phyloP scores from a whole-genome alignment of 2,113 vertebrate genomes.

The Galbula dea region DNA sequence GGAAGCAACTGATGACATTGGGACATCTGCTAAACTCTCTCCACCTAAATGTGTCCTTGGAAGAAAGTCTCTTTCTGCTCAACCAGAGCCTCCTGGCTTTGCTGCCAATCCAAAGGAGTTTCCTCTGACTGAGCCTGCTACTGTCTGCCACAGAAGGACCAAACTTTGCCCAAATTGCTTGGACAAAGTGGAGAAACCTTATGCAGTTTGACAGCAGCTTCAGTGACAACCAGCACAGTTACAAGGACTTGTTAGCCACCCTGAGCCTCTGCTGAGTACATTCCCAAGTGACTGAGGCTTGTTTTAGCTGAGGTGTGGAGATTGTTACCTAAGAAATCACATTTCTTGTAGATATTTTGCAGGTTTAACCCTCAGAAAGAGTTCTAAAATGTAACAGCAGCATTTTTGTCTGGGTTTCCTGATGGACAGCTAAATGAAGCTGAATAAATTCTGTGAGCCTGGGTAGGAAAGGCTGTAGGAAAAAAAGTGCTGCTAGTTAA shows the following conservation, averaged over 20 bases:
- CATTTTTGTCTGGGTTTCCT: neutral
- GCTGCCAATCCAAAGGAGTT: neutral
- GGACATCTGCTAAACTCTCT: neutral
- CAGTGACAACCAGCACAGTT: neutral
- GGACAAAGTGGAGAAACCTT: neutral
- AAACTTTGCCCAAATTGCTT: neutral
- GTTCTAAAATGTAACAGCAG: neutral
- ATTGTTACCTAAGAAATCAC: neutral
- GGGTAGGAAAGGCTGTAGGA: neutral
- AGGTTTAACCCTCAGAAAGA: neutral
- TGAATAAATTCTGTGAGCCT: neutral
- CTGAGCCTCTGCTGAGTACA: neutral
- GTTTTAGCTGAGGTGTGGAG: neutral
- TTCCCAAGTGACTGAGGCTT: neutral
- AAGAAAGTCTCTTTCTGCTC: neutral
- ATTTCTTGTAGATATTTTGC: neutral
- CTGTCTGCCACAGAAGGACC: neutral
- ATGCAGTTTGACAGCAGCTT: neutral
- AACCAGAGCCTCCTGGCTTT: neutral
- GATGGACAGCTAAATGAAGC: neutral
- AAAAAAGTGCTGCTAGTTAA: neutral
- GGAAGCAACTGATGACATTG: neutral
- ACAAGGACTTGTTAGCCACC: neutral
- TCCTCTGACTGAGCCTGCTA: neutral
- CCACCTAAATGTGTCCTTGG: rapidly evolving